These are phyloP conservation scores for Promerops cafer DNA, from an alignment of 2,113 vertebrate species.

Conservation along the genomic window DNA sequence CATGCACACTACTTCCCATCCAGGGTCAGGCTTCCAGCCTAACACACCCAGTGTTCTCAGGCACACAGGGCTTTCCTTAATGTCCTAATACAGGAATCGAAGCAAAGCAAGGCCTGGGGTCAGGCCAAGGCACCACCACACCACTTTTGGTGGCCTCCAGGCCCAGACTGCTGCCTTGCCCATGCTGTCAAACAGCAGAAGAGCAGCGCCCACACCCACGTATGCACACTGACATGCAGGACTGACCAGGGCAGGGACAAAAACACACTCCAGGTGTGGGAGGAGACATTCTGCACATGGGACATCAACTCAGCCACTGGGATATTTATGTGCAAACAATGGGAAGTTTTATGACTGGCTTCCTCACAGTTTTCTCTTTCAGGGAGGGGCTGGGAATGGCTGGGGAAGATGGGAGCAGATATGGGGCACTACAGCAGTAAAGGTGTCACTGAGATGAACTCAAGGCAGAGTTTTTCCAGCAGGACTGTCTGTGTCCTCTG, in stretches of 20 bases:
- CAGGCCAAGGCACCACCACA: neutral
- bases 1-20: neutral
- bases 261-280: neutral
- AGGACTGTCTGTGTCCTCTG: neutral
- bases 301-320: neutral
- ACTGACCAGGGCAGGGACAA: neutral
- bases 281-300: rapidly evolving
- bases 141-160: neutral
- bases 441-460: neutral
- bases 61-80: neutral
- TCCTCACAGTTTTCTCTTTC: neutral
- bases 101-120: neutral
- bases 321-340: neutral
- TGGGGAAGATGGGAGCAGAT: rapidly evolving
- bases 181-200: rapidly evolving
- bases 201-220: rapidly evolving
- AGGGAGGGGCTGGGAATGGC: neutral
- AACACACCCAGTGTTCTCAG: neutral
- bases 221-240: rapidly evolving
- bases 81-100: rapidly evolving
- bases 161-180: neutral
- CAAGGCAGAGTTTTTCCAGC: neutral
- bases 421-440: neutral
- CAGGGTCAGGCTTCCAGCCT: neutral
- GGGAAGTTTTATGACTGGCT: neutral